Conservation (phyloP, 2,888 invertebrate species). For the Synergus gifuensis region DNA sequence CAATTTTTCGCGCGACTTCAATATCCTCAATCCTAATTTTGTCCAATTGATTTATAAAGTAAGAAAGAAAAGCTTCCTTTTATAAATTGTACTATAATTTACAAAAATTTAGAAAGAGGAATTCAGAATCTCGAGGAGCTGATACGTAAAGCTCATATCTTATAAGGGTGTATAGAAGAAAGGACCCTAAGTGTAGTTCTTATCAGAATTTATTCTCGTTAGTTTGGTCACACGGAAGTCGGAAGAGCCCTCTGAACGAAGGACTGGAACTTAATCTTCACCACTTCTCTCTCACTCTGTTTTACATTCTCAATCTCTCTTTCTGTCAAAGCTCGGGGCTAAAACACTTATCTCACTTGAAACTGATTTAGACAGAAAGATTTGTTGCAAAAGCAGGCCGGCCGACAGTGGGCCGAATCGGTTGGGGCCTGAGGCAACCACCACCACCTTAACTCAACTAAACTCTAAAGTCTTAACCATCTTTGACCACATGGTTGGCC, state of each 20-base stretch:
- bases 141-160: background rate
- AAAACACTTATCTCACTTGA: constrained; percentile 71
- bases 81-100: background rate
- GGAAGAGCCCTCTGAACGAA: constrained; percentile 35
- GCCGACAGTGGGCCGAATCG: constrained; percentile 54
- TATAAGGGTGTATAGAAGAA: constrained; percentile 9
- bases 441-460: constrained; percentile 53
- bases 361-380: constrained; percentile 76
- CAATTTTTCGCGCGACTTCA: constrained; percentile 49
- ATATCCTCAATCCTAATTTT: background rate
- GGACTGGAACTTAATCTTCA: constrained; percentile 35
- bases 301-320: background rate
- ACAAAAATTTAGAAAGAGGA: background rate
- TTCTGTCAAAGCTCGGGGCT: constrained; percentile 54
- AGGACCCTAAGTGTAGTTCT: background rate
- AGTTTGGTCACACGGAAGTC: constrained; percentile 31
- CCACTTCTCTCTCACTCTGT: constrained; percentile 6
- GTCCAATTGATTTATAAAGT: background rate
- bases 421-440: constrained; percentile 58
- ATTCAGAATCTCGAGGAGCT: background rate
- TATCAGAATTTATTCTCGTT: constrained; percentile 4
- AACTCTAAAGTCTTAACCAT: constrained; percentile 59
- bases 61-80: background rate
- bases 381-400: constrained; percentile 71
- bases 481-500: constrained; percentile 48